A percentile compares a stretch with the other conserved stretches of the same genome.
Evolutionary conservation across 1,140 invertebrate species (phyloP).

Genomic region (Trichoplusia ni): DNA sequence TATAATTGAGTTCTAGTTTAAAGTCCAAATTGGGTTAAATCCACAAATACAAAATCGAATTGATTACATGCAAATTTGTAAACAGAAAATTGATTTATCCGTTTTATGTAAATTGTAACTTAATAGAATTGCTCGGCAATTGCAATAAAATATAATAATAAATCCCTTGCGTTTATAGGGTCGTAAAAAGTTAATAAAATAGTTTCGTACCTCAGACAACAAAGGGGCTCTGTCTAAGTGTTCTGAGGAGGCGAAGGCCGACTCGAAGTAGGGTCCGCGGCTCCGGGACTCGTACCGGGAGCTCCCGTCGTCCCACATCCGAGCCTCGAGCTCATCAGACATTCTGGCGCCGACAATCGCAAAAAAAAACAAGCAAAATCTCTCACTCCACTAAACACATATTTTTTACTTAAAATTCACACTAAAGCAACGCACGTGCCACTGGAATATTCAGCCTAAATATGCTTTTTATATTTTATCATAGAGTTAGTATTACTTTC

Average conservation of each 20-base stretch:
- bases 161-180: background rate
- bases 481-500: conserved; percentile 28
- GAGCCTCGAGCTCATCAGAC: conserved; percentile 77
- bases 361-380: conserved; percentile 39
- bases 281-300: conserved; percentile 63
- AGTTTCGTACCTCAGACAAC: conserved; percentile 66
- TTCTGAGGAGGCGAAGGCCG: conserved; percentile 72
- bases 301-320: conserved; percentile 74
- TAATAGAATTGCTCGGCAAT: no score
- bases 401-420: conserved; percentile 7
- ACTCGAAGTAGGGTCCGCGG: conserved; percentile 68
- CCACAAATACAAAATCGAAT: no score
- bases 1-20: no score
- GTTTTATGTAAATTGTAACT: no score
- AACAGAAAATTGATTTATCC: no score
- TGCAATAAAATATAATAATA: background rate
- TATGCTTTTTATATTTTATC: conserved; percentile 21
- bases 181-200: conserved; percentile 22
- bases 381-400: conserved; percentile 38
- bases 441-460: background rate
- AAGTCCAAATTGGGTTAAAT: no score
- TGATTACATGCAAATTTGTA: no score
- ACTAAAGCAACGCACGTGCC: conserved; percentile 13
- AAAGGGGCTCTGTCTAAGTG: conserved; percentile 74
- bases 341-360: conserved; percentile 66